phyloP scores from a whole-genome alignment of 2,113 vertebrate genomes.

The Illadopsis cleaveri region DNA sequence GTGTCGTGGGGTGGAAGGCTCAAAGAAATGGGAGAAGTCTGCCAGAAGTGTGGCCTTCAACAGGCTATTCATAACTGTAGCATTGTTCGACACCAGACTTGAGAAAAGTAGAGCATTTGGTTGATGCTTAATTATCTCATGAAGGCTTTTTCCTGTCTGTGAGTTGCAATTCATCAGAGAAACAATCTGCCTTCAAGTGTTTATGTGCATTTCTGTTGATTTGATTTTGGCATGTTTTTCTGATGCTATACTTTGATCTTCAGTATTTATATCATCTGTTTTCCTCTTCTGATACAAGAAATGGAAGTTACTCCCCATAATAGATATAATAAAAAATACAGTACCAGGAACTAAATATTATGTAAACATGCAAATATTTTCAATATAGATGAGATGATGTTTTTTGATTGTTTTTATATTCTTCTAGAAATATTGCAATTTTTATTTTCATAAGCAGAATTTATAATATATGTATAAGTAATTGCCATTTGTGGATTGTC shows the following conservation, averaged over 20 bases:
- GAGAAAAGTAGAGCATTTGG: background rate
- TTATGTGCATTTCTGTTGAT: background rate
- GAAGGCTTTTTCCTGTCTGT: background rate
- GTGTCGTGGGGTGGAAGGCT: rapidly evolving
- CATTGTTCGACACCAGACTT: background rate
- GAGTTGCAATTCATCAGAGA: background rate
- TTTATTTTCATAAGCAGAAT: background rate
- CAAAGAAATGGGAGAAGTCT: background rate
- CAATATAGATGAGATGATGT: background rate
- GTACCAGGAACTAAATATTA: background rate
- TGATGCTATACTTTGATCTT: background rate
- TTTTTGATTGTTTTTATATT: background rate
- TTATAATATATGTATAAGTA: background rate
- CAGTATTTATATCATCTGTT: background rate
- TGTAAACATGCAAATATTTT: background rate
- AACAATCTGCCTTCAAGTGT: background rate
- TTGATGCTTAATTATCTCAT: background rate
- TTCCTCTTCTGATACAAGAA: background rate
- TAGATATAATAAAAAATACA: background rate
- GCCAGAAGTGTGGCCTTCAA: background rate
- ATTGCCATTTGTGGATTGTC: background rate
- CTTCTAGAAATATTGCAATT: background rate
- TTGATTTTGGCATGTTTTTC: background rate
- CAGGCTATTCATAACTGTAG: background rate
- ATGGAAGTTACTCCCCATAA: background rate